Percentiles rank a stretch among this genome's conserved stretches.
phyloP scores from a whole-genome alignment of 2,888 invertebrate genomes.

The Chrysotoxum bicinctum region DNA sequence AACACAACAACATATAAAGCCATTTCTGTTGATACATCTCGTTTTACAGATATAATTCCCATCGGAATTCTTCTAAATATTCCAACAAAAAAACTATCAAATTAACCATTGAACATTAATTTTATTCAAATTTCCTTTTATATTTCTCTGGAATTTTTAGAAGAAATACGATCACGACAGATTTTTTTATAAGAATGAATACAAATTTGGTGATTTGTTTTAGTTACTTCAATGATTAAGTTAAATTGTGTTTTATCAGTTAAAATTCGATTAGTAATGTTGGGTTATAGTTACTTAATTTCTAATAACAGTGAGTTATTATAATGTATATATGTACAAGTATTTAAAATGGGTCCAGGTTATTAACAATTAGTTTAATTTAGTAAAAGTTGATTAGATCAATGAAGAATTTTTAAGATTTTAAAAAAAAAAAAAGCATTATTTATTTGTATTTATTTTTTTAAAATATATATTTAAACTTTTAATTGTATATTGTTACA shows the following conservation, averaged over 20 bases:
- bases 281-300: not conserved
- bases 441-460: constrained; percentile 8
- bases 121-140: too few relatives aligned
- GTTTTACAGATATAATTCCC: not conserved
- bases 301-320: not conserved
- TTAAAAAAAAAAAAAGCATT: constrained; percentile 35
- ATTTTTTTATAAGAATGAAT: not conserved
- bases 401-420: constrained; percentile 18
- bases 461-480: constrained; percentile 52
- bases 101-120: too few relatives aligned
- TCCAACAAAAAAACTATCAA: not conserved
- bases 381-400: not conserved
- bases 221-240: not conserved
- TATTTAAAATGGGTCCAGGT: not conserved
- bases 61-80: not conserved
- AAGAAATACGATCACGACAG: too few relatives aligned
- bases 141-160: not conserved
- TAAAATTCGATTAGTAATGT: not conserved
- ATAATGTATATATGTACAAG: not conserved
- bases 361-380: not conserved
- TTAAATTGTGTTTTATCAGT: not conserved
- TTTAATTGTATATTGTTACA: constrained; percentile 69
- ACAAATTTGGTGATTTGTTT: not conserved
- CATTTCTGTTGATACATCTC: not conserved
- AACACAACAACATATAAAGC: constrained; percentile 11